Base-by-base conservation (phyloP, 30 jellyfish, hydroid and myxozoan species). In the Catostylus mosaicus region DNA sequence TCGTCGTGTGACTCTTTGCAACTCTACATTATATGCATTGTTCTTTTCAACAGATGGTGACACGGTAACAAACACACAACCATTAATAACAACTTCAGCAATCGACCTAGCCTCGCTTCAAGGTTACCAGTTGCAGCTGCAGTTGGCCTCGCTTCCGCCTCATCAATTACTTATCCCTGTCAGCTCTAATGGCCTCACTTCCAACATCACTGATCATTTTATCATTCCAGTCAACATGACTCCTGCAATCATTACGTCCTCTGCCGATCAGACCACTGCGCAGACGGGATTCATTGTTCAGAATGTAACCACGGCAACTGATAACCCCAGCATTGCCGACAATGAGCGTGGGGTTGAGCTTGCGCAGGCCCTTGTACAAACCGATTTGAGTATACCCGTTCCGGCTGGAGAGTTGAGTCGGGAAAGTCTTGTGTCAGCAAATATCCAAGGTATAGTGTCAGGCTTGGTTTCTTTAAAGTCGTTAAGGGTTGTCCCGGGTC, bases 321-420 rank as follows among this genome's bases (percentile, higher is more conserved):
- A 73, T 20, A 35, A 30, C 31, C 43, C 75, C 9, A 84, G 46
- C 33, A 72, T 40, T n/a, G 73, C 51, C 22, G 85, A 70, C 65
- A 62, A 67, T 30, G 59, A 59, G 3, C 91, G 84, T 10, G 84
- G 62, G 24, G 96, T 87, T 26, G 90, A 87, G 46, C 66, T 77
- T 43, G 37, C 96, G 12, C 96, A 87, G 36, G 91, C 96, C n/a
- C 37, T 87, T 47, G 96, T 87, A 20, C 96, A 87, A 68, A 87
- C 96, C 22, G 96, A 87, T 63, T 40, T 87, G 47, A 87, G 96
- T 46, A 87, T 87, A 10, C 96, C 96, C 16, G 65, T 87, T 36
- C 91, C 96, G 32, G 47, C 86, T 24, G 84, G 91, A 14, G 91
- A 78, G 26, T 45, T 87, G 45, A 35, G 91, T 7, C 73, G 73